Evolutionary conservation across 2,113 vertebrate species (phyloP).

Genomic region (Tor tambroides): DNA sequence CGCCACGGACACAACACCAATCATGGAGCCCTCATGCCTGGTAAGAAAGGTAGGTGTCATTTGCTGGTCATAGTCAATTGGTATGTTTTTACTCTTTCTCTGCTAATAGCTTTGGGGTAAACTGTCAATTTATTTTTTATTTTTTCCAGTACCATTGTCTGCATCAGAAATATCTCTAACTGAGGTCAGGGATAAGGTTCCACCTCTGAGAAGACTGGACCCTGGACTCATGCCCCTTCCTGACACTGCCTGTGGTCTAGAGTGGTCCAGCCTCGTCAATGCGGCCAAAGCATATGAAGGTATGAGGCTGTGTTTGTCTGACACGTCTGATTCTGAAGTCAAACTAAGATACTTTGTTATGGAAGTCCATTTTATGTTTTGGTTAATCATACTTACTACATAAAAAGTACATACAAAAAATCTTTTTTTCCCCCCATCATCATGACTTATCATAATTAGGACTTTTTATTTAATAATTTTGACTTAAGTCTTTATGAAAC

Average conservation of each 20-base stretch:
- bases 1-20: slow-evolving; percentile 71
- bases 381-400: not conserved
- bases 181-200: slow-evolving; percentile 81
- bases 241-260: slow-evolving; percentile 84
- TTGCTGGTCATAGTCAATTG: not conserved
- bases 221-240: slow-evolving; percentile 90
- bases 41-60: slow-evolving; percentile 79
- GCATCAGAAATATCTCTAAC: slow-evolving; percentile 84
- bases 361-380: not conserved
- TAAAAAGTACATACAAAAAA: not conserved
- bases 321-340: not conserved
- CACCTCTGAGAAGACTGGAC: slow-evolving; percentile 78
- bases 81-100: not conserved
- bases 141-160: slow-evolving; percentile 78
- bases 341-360: not conserved
- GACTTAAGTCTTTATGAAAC: too few species aligned
- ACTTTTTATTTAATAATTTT: not conserved
- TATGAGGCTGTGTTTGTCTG: slow-evolving; percentile 58
- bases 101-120: not conserved
- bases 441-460: not conserved
- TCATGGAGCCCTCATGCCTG: slow-evolving; percentile 65
- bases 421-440: not conserved
- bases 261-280: slow-evolving; percentile 91
- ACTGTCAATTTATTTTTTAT: not conserved
- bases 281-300: slow-evolving; percentile 92